Evolutionary conservation across 92 coral and sea anemone species (phyloP).

Genomic region (Isaurus tuberculatus): DNA sequence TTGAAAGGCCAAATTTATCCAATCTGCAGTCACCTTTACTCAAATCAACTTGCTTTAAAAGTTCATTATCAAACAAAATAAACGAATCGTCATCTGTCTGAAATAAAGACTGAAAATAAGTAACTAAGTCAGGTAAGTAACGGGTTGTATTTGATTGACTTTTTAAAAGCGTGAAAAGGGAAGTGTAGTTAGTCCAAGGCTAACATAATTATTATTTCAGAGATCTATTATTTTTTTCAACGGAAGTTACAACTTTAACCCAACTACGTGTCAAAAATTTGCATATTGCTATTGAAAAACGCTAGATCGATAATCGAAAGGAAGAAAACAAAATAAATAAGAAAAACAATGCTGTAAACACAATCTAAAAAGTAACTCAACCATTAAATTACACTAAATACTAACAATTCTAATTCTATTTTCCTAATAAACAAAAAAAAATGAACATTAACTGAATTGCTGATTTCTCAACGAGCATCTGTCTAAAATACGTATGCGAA

Average conservation of each 20-base stretch:
- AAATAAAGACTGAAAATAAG: background rate
- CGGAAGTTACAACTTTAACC: too few species aligned
- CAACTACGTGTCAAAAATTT: conserved; percentile 45
- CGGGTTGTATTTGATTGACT: background rate
- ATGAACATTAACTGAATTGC: too few species aligned
- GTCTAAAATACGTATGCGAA: background rate
- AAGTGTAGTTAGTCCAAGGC: too few species aligned
- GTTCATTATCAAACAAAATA: conserved; percentile 73
- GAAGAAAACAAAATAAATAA: too few species aligned
- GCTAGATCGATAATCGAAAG: too few species aligned
- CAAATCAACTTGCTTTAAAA: conserved; percentile 76
- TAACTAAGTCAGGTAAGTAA: background rate
- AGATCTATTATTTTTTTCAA: too few species aligned
- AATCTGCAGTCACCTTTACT: conserved; percentile 83
- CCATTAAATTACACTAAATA: too few species aligned
- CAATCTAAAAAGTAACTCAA: background rate
- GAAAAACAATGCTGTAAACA: background rate
- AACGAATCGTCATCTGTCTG: conserved; percentile 72
- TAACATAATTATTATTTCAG: too few species aligned
- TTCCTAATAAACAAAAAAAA: too few species aligned
- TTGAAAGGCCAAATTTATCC: conserved; percentile 73
- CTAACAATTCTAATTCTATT: too few species aligned
- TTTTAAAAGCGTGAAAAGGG: too few species aligned
- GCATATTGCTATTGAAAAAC: background rate
- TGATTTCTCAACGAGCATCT: too few species aligned